Percentiles rank a stretch among this genome's conserved stretches.
phyloP scores from a whole-genome alignment of 2,113 vertebrate genomes.

The Myotis lucifugus region DNA sequence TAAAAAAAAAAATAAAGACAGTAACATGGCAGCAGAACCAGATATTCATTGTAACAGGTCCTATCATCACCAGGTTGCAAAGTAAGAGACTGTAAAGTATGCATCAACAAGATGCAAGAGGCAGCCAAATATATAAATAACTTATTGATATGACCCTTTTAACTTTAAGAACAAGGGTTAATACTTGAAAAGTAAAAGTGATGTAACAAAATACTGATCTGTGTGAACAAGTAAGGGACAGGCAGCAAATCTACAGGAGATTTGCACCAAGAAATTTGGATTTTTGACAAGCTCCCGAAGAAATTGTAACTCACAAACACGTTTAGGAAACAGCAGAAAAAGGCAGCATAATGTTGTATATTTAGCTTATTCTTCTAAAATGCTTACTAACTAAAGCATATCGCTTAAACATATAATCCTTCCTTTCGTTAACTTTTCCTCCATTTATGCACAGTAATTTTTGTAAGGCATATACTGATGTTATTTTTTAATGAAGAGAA shows the following conservation, averaged over 20 bases:
- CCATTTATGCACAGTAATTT: constrained; percentile 4
- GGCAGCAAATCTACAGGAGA: neutral
- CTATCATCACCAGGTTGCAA: neutral
- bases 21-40: neutral
- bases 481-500: constrained; percentile 1
- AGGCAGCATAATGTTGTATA: neutral
- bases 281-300: neutral
- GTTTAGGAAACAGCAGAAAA: neutral
- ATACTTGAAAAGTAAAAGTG: constrained; percentile 5
- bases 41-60: neutral
- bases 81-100: neutral
- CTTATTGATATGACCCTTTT: neutral
- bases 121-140: neutral
- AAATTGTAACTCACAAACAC: neutral
- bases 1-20: too few species aligned
- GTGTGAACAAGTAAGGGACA: neutral
- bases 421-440: constrained; percentile 25
- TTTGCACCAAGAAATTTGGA: neutral
- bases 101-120: neutral
- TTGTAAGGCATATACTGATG: neutral
- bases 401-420: neutral
- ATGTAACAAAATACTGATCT: neutral
- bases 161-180: constrained; percentile 4
- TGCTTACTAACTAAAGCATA: neutral
- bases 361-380: neutral